Evolutionary conservation across 2,797 vertebrate genomes (phyloP), one percentile per base, ranked within the genome.

Genomic region (Chelonia mydas): DNA sequence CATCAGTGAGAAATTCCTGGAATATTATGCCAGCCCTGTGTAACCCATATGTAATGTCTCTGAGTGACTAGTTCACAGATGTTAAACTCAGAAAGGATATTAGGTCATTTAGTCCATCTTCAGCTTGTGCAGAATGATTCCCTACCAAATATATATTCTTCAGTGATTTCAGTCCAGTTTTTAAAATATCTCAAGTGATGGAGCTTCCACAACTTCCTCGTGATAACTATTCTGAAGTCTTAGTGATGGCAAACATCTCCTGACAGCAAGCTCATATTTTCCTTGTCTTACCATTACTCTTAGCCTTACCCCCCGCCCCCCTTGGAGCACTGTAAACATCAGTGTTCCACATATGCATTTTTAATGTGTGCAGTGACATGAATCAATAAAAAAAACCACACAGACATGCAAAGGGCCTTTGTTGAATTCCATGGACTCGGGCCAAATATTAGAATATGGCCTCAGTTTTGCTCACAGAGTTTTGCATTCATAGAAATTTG

Each of bases 111-210:
- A 74, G n/a, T 90, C 82, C 3, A 77, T 68, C 33, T 80, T 59
- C 81, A 97, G 84, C 84, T 83, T 87, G 83, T 2, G 3, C 81
- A 85, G 59, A 90, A 88, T 61, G 91, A 28, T 23, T 72, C 90
- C 72, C 88, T 72, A 53, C 21, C 2, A 13, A 5, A 1, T 7
- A 4, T 41, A 72, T 37, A 41, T 41, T 41, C 68, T 72, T 11
- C 21, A 74, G 37, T 41, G 68, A 74, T 21, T 27, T n/a, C 68
- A 79, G 83, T 47, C 11, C 49, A 81, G 74, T 45, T 93, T 84
- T 94, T 33, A 17, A 94, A 90, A 79, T 74, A 89, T 61, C 79
- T 57, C 80, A 74, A 61, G 16, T 76, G 74, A 54, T 0, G 0
- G 41, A 77, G 80, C 86, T 49, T 83, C 72, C 82, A 74, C 23